These are phyloP conservation scores for Graphium colonna DNA, from an alignment of 2,888 invertebrate species.

Conservation along the genomic window DNA sequence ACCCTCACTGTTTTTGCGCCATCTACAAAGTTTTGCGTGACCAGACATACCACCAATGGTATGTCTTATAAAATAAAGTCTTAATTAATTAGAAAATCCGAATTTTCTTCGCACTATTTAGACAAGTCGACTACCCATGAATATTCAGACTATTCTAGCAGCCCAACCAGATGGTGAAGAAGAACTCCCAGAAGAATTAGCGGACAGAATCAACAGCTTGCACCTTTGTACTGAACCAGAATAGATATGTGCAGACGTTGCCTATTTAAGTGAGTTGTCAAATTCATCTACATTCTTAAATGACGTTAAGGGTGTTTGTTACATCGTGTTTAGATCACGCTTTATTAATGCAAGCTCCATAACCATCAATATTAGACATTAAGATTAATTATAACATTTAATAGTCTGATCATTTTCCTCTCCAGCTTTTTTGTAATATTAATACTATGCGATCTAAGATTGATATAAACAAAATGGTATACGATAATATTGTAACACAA, in stretches of 20 bases:
- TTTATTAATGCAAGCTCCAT: constrained; percentile 5
- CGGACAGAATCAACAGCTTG: too few species aligned
- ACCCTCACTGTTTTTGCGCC: too few species aligned
- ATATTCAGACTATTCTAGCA: too few species aligned
- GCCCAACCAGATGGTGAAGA: too few species aligned
- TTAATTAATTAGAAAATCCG: too few species aligned
- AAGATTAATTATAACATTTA: constrained; percentile 7
- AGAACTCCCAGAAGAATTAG: too few species aligned
- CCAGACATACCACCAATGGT: too few species aligned
- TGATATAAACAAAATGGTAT: neutral
- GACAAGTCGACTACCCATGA: too few species aligned
- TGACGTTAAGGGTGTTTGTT: neutral
- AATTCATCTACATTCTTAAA: constrained; percentile 11
- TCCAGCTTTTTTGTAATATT: constrained; percentile 15
- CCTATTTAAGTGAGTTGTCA: constrained; percentile 1
- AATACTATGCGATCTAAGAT: neutral
- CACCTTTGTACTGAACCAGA: constrained; percentile 5
- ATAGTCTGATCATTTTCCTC: constrained; percentile 17
- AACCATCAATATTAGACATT: neutral
- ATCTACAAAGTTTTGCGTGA: too few species aligned
- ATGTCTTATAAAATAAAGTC: too few species aligned
- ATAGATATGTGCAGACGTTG: constrained; percentile 15
- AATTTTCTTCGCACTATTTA: too few species aligned
- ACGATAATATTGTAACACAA: neutral
- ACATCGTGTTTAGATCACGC: constrained; percentile 19